Conservation (phyloP, 2,888 invertebrate genomes). For the Lasioglossum vierecki region DNA sequence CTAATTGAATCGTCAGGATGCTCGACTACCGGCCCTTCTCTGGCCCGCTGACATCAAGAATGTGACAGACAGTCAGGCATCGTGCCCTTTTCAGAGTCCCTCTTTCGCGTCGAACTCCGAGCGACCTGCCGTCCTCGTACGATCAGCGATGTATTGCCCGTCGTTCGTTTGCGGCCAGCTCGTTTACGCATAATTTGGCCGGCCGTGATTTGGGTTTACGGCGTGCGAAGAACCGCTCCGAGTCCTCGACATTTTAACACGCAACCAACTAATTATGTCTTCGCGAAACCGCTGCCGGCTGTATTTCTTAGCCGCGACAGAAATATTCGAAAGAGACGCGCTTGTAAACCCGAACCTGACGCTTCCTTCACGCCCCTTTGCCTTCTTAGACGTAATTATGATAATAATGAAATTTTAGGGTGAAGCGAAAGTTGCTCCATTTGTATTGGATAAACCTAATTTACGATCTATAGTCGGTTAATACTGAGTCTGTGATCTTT, state of each 20-base stretch:
- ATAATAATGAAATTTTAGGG: too few species aligned
- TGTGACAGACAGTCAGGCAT: conserved; percentile 78
- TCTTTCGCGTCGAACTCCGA: conserved; percentile 54
- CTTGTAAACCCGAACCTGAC: background rate
- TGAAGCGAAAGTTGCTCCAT: too few species aligned
- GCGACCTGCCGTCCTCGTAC: conserved; percentile 56
- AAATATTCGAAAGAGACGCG: background rate
- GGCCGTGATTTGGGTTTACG: conserved; percentile 49
- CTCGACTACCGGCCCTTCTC: conserved; percentile 71
- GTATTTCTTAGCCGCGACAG: background rate
- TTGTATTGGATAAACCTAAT: too few species aligned
- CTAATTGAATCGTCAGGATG: conserved; percentile 82
- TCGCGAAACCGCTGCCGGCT: background rate
- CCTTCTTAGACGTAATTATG: too few species aligned
- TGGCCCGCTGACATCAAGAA: conserved; percentile 75
- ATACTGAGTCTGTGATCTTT: background rate
- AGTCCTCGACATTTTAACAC: conserved; percentile 5
- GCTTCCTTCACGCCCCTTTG: background rate
- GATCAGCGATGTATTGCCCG: conserved; percentile 60
- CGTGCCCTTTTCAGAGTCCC: conserved; percentile 69
- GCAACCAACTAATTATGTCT: background rate
- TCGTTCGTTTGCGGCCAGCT: conserved; percentile 35
- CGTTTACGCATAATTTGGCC: conserved; percentile 54
- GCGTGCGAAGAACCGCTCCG: conserved; percentile 39
- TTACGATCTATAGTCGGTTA: too few species aligned